These are phyloP conservation scores for Polydrusus cervinus DNA, from an alignment of 2,888 invertebrate genomes.

Conservation along the genomic window DNA sequence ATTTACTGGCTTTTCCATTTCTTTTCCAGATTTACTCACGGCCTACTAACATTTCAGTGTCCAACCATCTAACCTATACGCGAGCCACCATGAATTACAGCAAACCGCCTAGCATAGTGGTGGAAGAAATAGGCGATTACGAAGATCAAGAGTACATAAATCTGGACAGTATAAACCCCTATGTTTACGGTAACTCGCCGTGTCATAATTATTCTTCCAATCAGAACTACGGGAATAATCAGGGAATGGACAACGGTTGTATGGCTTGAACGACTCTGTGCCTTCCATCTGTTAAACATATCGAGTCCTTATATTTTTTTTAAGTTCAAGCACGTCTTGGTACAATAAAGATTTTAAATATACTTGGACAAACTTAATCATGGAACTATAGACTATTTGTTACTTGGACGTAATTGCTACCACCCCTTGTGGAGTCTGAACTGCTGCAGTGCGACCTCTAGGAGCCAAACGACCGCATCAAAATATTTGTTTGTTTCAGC, in stretches of 20 bases:
- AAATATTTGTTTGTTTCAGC: too few species aligned
- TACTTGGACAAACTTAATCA: not conserved
- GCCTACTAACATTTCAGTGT: conserved; percentile 62
- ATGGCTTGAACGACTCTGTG: conserved; percentile 69
- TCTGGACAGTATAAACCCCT: conserved; percentile 70
- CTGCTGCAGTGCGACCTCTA: too few species aligned
- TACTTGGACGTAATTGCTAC: too few species aligned
- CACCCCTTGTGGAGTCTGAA: too few species aligned
- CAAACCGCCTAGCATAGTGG: conserved; percentile 71
- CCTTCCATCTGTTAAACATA: conserved; percentile 62
- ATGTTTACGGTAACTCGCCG: conserved; percentile 68
- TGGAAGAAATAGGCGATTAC: conserved; percentile 72
- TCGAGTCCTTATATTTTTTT: conserved; percentile 18
- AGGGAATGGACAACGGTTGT: conserved; percentile 77
- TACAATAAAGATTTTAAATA: conserved; percentile 14
- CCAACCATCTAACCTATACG: conserved; percentile 59
- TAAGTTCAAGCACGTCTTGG: not conserved
- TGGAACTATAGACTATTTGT: not conserved
- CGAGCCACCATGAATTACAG: conserved; percentile 57
- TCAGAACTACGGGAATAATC: conserved; percentile 73
- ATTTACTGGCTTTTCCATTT: not conserved
- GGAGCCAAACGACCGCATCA: too few species aligned
- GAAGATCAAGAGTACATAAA: conserved; percentile 74
- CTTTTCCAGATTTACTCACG: conserved; percentile 61
- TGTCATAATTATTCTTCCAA: conserved; percentile 76